Evolutionary conservation across 2,113 vertebrate species (phyloP).

Genomic region (Ammodytes dubius): DNA sequence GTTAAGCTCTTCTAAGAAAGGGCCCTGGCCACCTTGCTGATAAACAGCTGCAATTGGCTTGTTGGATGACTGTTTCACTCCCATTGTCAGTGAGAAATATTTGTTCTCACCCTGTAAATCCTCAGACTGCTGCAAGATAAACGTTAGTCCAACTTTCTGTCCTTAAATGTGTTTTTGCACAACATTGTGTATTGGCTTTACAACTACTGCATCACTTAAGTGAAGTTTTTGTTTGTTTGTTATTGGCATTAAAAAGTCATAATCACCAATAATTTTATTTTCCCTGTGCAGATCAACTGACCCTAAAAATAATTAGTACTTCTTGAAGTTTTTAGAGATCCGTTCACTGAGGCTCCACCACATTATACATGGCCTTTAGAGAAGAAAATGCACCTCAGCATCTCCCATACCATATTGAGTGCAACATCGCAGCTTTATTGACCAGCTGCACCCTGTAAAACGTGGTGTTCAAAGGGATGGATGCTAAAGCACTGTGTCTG

Average conservation of each 20-base stretch:
- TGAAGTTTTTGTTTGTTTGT: not conserved
- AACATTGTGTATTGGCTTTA: constrained; percentile 4
- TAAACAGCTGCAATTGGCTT: constrained; percentile 59
- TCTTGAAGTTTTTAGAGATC: no score
- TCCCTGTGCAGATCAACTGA: no score
- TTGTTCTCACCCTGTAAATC: constrained; percentile 59
- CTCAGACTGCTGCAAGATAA: constrained; percentile 10
- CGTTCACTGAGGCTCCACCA: not conserved
- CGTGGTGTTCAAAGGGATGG: not conserved
- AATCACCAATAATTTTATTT: not conserved
- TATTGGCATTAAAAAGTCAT: constrained; percentile 1
- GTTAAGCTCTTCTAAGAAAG: constrained; percentile 55
- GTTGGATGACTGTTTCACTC: constrained; percentile 63
- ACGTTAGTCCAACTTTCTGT: constrained; percentile 41
- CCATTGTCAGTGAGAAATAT: constrained; percentile 57
- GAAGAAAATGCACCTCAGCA: not conserved
- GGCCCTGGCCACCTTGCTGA: constrained; percentile 28
- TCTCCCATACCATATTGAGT: constrained; percentile 1
- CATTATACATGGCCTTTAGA: not conserved
- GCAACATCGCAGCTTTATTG: not conserved
- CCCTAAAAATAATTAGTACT: no score
- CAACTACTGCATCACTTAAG: not conserved
- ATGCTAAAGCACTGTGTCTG: not conserved
- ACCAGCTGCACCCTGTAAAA: not conserved
- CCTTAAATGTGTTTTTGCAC: constrained; percentile 32